Percentiles rank a stretch among this genome's conserved stretches.
phyloP scores from a whole-genome alignment of 2,888 invertebrate species.

The Metalampra italica region DNA sequence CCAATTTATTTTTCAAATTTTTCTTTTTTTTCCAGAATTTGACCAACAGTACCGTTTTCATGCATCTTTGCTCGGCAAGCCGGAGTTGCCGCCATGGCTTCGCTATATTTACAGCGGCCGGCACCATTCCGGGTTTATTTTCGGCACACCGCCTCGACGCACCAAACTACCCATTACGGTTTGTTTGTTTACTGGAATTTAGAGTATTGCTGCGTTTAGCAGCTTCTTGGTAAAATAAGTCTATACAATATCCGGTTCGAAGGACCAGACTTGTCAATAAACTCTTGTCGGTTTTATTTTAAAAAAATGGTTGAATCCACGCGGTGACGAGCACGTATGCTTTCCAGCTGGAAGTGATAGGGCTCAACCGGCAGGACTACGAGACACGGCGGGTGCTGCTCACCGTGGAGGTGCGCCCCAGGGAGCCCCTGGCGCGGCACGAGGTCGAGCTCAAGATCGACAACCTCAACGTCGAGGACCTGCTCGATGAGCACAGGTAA shows the following conservation, averaged over 20 bases:
- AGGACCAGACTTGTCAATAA: too few relatives aligned
- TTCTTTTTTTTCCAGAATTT: slow-evolving; percentile 55
- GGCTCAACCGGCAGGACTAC: slow-evolving; percentile 86
- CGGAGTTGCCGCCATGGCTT: slow-evolving; percentile 92
- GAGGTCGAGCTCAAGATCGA: slow-evolving; percentile 93
- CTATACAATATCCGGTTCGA: neutral
- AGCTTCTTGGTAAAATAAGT: neutral
- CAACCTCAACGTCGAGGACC: slow-evolving; percentile 92
- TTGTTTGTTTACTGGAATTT: slow-evolving; percentile 17
- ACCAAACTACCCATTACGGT: slow-evolving; percentile 51
- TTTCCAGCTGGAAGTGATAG: slow-evolving; percentile 85
- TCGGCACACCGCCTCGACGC: slow-evolving; percentile 88
- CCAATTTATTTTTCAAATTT: neutral
- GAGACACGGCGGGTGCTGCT: slow-evolving; percentile 83
- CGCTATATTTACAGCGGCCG: slow-evolving; percentile 89
- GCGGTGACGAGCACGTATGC: neutral
- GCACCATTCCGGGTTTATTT: slow-evolving; percentile 88
- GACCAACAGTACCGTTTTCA: slow-evolving; percentile 84
- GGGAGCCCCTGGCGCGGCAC: slow-evolving; percentile 82
- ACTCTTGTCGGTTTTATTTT: too few relatives aligned
- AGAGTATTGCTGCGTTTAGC: neutral
- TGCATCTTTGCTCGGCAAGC: slow-evolving; percentile 85
- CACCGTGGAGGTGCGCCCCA: slow-evolving; percentile 81
- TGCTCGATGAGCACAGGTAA: slow-evolving; percentile 84
- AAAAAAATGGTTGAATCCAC: too few relatives aligned